Evolutionary conservation across 2,797 vertebrate species (phyloP).

Genomic region (Pogoniulus pusillus): DNA sequence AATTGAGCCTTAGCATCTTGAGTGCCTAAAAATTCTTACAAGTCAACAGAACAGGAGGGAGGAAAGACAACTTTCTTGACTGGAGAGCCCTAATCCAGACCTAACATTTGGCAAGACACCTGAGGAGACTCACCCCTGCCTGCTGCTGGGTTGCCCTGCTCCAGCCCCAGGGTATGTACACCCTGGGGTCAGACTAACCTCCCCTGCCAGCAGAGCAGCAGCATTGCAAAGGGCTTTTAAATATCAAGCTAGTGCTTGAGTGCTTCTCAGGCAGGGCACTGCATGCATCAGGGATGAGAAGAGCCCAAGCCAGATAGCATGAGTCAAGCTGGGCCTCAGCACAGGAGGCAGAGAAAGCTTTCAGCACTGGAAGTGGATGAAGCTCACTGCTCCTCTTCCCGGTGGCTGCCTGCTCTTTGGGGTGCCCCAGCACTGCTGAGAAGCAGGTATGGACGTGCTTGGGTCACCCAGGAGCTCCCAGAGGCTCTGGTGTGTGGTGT

Average conservation of each 20-base stretch:
- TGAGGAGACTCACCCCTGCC: background rate
- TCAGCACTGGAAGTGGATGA: no score
- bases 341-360: background rate
- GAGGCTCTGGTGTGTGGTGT: background rate
- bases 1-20: conserved; percentile 12
- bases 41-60: background rate
- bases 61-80: background rate
- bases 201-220: background rate
- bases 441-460: background rate
- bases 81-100: background rate
- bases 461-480: background rate
- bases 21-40: background rate
- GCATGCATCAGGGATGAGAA: background rate
- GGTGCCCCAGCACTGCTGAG: background rate
- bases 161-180: background rate
- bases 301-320: background rate
- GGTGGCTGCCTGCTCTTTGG: background rate
- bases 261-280: background rate
- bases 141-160: rapidly evolving
- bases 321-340: background rate
- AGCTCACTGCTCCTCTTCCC: background rate
- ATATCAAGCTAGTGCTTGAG: background rate
- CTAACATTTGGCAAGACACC: background rate
- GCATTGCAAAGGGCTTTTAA: conserved; percentile 8
- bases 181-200: background rate